Base-by-base conservation (phyloP, 2,113 vertebrate genomes). In the Lichenostomus cassidix region DNA sequence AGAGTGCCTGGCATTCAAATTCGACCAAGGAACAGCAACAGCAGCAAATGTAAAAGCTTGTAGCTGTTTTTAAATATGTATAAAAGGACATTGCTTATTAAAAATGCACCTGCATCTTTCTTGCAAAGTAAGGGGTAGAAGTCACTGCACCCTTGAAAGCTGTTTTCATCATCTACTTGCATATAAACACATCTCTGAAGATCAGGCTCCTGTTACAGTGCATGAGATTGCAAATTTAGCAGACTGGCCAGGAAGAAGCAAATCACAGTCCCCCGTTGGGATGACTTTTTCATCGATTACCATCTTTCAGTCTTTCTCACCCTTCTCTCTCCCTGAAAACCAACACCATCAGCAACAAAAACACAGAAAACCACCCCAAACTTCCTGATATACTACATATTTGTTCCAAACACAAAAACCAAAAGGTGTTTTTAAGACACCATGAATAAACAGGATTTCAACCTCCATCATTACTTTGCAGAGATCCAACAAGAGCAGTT, bases 151-250 rank as follows among this genome's bases (percentile, higher is more conserved):
- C 76, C 81, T 69, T 95, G 82, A 84, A 86, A 12, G 20, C 5
- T 37, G 55, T 52, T 79, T 93, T 90, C 62, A 64, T 41, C 46
- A 31, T 25, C 49, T 11, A 24, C 55, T 53, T 64, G 62, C 64
- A 76, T 20, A 81, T 16, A 87, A 87, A 83, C 62, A 76, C 25
- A 56, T 25, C 22, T 87, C 76, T 71, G 47, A 92, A 92, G 41
- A 77, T 12, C 59, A 75, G 39, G 41, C 12, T 83, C 63, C 63
- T 63, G 33, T 70, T 85, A 58, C 39, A 59, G 35, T 55, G 84
- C 64, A 88, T 94, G 87, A 96, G 75, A 90, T 21, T 80, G 93
- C 84, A 90, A 83, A 93, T 95, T 90, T 56, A 67, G 59, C 75
- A 83, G 71, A 74, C 50, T 44, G 25, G 21, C 2, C 76, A 67